Base-by-base conservation (phyloP, 2,888 invertebrate species). In the Selenia dentaria region DNA sequence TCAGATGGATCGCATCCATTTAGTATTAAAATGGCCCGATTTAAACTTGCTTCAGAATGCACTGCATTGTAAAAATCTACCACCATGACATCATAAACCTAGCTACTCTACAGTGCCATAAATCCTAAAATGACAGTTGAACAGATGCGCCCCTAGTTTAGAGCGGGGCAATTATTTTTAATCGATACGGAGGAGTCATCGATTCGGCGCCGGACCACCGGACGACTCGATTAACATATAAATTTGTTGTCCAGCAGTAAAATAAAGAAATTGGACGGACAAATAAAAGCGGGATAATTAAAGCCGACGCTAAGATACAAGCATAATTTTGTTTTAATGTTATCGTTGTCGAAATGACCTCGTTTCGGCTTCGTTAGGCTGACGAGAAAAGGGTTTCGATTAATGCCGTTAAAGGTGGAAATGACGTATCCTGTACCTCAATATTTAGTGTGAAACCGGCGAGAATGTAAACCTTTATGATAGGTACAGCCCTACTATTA, bases 161-260 rank as follows among this genome's bases (percentile, higher is more conserved):
- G 67, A 67, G 62, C 52, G 44, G 58, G 55, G 58, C 64, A 70
- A 77, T 77, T 77, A 75, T 64, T 69, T 74, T 70, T 72, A 74
- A 78, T 77, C 74, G 74, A 67, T 63, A 66, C 55, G 41, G 54
- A 60, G 61, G 64, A 59, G 62, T 52, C 64, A 68, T 74, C 69
- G 67, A 69, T 56, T 35, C 42, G 61, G 65, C 68, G 69, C 67
- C 65, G 64, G 72, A 90, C 89, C 89, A 88, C 89, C 87, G 74
- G 70, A 79, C 74, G 63, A 64, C 70, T 65, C 74, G 76, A 90
- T 90, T 89, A 79, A 83, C 89, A 90, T 89, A 85, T 85, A 84
- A 88, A 88, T 88, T 82, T 81, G 85, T 83, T 87, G 82, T 80
- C 74, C 76, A 74, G 74, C 81, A 78, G 83, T 88, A 82, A 88